A percentile compares a stretch with the other conserved stretches of the same genome.
phyloP scores from a whole-genome alignment of 2,888 invertebrate species.

The Cepaea hortensis region DNA sequence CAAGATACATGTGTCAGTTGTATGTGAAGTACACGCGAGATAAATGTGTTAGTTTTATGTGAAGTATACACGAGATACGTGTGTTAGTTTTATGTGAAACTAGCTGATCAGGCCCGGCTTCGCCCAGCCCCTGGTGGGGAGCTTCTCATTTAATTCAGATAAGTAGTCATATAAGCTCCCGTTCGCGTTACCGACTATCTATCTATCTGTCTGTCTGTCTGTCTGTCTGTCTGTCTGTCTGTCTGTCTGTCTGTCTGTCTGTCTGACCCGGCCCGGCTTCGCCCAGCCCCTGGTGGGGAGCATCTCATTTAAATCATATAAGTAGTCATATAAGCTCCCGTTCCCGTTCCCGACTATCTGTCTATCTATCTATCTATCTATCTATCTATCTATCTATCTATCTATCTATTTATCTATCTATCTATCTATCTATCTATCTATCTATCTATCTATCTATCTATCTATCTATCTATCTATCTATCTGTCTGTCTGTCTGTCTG shows the following conservation, averaged over 20 bases:
- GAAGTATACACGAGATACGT: too few species aligned
- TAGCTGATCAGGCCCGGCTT: too few species aligned
- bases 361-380: neutral
- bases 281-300: too few species aligned
- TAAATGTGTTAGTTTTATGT: too few species aligned
- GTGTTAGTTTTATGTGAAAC: too few species aligned
- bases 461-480: constrained; percentile 27
- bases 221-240: constrained; percentile 12
- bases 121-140: too few species aligned
- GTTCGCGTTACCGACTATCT: too few species aligned
- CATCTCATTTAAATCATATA: too few species aligned
- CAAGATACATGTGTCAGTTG: too few species aligned
- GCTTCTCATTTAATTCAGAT: too few species aligned
- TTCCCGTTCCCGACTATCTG: neutral
- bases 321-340: neutral
- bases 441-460: constrained; percentile 33
- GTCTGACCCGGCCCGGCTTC: constrained; percentile 1
- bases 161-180: too few species aligned
- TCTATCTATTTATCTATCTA: constrained; percentile 25
- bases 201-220: constrained; percentile 25
- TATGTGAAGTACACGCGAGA: too few species aligned
- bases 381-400: constrained; percentile 11
- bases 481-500: neutral
- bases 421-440: constrained; percentile 32
- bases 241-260: constrained; percentile 25